Percentiles rank a stretch among this genome's conserved stretches.
Evolutionary conservation across 2,797 vertebrate genomes (phyloP).

Genomic region (Toxotes lorentzi): DNA sequence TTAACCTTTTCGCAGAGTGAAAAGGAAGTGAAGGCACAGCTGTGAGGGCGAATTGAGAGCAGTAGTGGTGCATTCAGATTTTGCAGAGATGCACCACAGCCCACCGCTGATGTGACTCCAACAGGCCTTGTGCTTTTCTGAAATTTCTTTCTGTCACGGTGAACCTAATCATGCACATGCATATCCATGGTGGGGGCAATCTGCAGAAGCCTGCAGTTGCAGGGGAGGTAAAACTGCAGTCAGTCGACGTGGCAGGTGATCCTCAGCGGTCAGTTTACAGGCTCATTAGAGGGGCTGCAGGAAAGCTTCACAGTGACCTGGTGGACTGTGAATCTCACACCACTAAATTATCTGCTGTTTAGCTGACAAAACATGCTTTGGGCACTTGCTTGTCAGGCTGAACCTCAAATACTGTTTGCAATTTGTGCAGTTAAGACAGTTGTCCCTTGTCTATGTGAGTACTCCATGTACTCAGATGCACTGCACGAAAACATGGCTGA

Average conservation of each 20-base stretch:
- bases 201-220: slow-evolving; percentile 39
- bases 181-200: slow-evolving; percentile 39
- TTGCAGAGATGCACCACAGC: slow-evolving; percentile 25
- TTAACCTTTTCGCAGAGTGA: slow-evolving; percentile 61
- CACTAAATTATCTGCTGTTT: slow-evolving; percentile 55
- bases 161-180: slow-evolving; percentile 41
- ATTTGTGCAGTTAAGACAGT: background rate
- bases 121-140: background rate
- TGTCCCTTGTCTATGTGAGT: background rate
- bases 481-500: background rate
- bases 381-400: slow-evolving; percentile 18
- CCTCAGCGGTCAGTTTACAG: slow-evolving; percentile 62
- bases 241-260: slow-evolving; percentile 50
- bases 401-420: slow-evolving; percentile 1
- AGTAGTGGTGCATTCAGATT: slow-evolving; percentile 53
- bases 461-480: background rate
- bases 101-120: slow-evolving; percentile 15
- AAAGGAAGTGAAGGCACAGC: slow-evolving; percentile 40
- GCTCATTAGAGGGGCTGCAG: slow-evolving; percentile 65
- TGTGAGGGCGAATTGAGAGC: slow-evolving; percentile 37
- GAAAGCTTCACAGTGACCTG: slow-evolving; percentile 43
- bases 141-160: slow-evolving; percentile 26
- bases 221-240: slow-evolving; percentile 68
- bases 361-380: slow-evolving; percentile 66
- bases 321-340: slow-evolving; percentile 52